These are phyloP conservation scores for Chlorodrepanis virens DNA, from an alignment of 2,113 vertebrate genomes.

Conservation along the genomic window DNA sequence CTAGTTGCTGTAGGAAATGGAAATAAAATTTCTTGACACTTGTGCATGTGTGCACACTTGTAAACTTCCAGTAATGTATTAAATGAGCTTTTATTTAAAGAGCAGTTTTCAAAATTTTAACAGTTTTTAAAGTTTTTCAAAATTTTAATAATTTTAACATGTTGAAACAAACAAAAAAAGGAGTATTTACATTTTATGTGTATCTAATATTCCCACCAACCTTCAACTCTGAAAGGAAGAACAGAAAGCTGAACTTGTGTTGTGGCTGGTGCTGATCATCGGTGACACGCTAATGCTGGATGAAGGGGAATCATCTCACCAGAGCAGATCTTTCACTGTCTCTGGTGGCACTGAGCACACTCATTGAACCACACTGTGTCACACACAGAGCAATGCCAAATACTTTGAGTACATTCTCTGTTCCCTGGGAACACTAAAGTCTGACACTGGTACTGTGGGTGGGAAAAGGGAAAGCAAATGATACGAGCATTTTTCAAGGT, in stretches of 20 bases:
- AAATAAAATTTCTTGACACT: neutral
- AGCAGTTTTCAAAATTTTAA: neutral
- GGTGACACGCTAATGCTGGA: neutral
- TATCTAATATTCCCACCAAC: neutral
- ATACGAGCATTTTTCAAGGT: neutral
- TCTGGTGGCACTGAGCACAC: neutral
- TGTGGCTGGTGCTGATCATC: neutral
- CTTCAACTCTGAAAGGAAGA: neutral
- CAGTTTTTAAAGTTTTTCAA: neutral
- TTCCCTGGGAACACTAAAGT: slow-evolving; percentile 10
- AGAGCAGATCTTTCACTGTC: neutral
- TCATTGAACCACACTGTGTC: neutral
- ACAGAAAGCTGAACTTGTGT: neutral
- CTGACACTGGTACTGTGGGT: slow-evolving; percentile 8
- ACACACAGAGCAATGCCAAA: neutral
- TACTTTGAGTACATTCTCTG: neutral
- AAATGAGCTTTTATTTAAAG: neutral
- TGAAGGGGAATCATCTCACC: neutral
- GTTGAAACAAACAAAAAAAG: neutral
- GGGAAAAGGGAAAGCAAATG: neutral
- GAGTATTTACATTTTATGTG: neutral
- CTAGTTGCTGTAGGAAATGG: neutral
- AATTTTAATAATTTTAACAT: neutral
- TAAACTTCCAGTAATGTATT: neutral
- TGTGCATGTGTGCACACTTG: neutral